Evolutionary conservation across 2,888 invertebrate species (phyloP).

Genomic region (Callimorpha dominula): DNA sequence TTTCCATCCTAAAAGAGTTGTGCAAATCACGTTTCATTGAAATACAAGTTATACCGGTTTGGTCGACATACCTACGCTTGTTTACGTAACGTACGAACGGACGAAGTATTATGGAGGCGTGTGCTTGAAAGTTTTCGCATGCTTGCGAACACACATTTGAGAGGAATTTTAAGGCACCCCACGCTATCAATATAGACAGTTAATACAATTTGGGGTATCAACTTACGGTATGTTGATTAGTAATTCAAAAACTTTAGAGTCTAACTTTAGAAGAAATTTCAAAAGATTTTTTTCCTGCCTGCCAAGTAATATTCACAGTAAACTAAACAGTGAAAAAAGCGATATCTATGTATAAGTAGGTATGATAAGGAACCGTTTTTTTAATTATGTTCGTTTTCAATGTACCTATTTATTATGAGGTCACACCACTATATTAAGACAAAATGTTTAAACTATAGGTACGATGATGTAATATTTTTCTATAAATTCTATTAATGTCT

Average conservation of each 20-base stretch:
- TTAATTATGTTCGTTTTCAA: too few species aligned
- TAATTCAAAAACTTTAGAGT: neutral
- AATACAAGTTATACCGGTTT: constrained; percentile 15
- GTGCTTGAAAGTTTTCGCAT: constrained; percentile 1
- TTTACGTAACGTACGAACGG: constrained; percentile 7
- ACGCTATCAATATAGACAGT: neutral
- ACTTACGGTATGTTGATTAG: neutral
- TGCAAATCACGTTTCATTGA: constrained; percentile 15
- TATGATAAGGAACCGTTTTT: too few species aligned
- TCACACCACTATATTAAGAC: too few species aligned
- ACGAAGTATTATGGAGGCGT: neutral
- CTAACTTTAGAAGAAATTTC: too few species aligned
- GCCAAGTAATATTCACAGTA: too few species aligned
- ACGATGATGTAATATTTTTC: too few species aligned
- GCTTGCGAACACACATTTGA: neutral
- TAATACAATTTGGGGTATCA: neutral
- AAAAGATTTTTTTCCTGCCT: too few species aligned
- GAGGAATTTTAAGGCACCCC: neutral
- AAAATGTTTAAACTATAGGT: too few species aligned
- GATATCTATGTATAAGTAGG: too few species aligned
- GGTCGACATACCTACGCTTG: neutral
- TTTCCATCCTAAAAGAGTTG: constrained; percentile 20
- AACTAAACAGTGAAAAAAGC: too few species aligned
- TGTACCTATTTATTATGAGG: too few species aligned
- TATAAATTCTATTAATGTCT: too few species aligned